Evolutionary conservation across 2,888 invertebrate species (phyloP).

Genomic region (Caenorhabditis japonica): DNA sequence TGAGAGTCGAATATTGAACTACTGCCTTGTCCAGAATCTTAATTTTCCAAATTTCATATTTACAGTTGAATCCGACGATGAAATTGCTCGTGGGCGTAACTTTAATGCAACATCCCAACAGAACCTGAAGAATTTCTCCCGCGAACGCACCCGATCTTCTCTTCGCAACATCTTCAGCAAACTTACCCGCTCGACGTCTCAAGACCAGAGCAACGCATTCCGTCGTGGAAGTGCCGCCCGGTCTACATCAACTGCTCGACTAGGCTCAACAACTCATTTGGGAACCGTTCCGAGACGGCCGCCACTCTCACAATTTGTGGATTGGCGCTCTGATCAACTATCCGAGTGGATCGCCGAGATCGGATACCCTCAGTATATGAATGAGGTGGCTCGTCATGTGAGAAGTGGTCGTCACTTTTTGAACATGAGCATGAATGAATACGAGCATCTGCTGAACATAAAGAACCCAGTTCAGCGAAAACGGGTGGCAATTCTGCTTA

Average conservation of each 20-base stretch:
- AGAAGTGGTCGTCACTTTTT: slow-evolving; percentile 86
- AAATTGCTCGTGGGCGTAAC: slow-evolving; percentile 66
- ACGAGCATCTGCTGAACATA: slow-evolving; percentile 82
- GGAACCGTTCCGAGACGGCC: slow-evolving; percentile 70
- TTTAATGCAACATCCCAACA: slow-evolving; percentile 52
- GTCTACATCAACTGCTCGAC: slow-evolving; percentile 67
- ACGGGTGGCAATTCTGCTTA: slow-evolving; percentile 85
- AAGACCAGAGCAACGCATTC: slow-evolving; percentile 66
- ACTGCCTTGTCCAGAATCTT: slow-evolving; percentile 21
- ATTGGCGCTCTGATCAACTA: slow-evolving; percentile 71
- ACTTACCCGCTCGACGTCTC: slow-evolving; percentile 71
- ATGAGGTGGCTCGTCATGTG: slow-evolving; percentile 88
- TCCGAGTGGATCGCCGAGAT: slow-evolving; percentile 72
- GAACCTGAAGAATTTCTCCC: slow-evolving; percentile 62
- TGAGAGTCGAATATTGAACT: background rate
- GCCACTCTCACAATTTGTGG: slow-evolving; percentile 74
- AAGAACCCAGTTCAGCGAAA: slow-evolving; percentile 88
- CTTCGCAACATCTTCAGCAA: slow-evolving; percentile 74
- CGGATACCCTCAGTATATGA: slow-evolving; percentile 81
- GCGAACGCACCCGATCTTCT: slow-evolving; percentile 75
- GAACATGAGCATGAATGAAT: slow-evolving; percentile 85
- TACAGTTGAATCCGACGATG: slow-evolving; percentile 77
- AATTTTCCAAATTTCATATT: slow-evolving; percentile 16
- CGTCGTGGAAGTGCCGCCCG: slow-evolving; percentile 59
- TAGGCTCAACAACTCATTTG: slow-evolving; percentile 61